Percentiles rank a stretch among this genome's conserved stretches.
Conservation (phyloP, 2,888 invertebrate species). For the Drosophila monieri region DNA sequence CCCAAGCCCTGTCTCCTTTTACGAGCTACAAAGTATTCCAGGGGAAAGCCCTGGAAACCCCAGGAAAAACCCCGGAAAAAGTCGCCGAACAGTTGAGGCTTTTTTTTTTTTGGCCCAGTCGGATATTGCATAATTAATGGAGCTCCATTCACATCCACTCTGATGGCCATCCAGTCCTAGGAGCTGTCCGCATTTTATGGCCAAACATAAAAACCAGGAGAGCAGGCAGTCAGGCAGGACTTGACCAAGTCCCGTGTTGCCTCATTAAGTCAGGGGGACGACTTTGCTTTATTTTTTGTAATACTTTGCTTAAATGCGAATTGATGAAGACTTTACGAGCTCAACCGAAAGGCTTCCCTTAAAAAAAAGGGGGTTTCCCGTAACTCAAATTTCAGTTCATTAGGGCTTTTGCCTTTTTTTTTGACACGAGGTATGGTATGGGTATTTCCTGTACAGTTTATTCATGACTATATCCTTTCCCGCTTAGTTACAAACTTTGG, state of each 20-base stretch:
- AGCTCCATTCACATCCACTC: slow-evolving; percentile 30
- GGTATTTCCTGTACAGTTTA: not conserved
- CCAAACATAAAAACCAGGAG: slow-evolving; percentile 38
- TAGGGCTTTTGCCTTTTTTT: not conserved
- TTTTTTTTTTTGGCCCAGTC: slow-evolving; percentile 33
- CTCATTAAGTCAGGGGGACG: slow-evolving; percentile 37
- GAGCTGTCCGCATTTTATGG: slow-evolving; percentile 47
- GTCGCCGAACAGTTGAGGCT: slow-evolving; percentile 24
- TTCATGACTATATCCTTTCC: slow-evolving; percentile 10
- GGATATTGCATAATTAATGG: slow-evolving; percentile 38
- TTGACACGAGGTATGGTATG: no score
- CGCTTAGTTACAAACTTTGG: slow-evolving; percentile 31
- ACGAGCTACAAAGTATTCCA: slow-evolving; percentile 16
- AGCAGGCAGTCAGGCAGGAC: not conserved
- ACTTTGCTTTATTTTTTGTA: slow-evolving; percentile 4
- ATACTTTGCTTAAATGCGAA: slow-evolving; percentile 39
- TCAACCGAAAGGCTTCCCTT: slow-evolving; percentile 13
- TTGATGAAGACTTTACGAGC: slow-evolving; percentile 47
- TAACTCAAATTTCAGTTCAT: slow-evolving; percentile 2
- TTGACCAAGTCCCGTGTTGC: slow-evolving; percentile 38
- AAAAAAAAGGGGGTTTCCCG: not conserved
- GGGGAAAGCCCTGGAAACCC: slow-evolving; percentile 9
- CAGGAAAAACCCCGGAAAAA: slow-evolving; percentile 15
- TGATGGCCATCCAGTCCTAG: slow-evolving; percentile 12
- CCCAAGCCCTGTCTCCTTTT: not conserved